These are phyloP conservation scores for Saccostrea echinata DNA, from an alignment of 1,140 invertebrate genomes.

Conservation along the genomic window DNA sequence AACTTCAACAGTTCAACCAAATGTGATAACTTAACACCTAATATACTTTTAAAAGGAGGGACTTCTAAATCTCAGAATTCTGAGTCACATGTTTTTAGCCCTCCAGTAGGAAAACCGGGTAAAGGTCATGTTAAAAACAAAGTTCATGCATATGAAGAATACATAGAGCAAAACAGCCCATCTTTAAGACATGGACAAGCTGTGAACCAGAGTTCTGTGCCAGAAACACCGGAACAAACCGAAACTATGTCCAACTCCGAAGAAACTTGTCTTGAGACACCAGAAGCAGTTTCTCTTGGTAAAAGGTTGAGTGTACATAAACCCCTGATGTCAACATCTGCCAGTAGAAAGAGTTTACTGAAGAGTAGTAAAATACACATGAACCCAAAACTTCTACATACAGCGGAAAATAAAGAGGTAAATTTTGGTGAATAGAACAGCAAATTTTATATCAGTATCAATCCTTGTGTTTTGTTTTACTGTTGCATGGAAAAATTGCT, in stretches of 20 bases:
- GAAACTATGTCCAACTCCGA: not conserved
- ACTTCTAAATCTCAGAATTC: not conserved
- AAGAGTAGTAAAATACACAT: slow-evolving; percentile 1
- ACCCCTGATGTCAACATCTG: not conserved
- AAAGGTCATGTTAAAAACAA: slow-evolving; percentile 35
- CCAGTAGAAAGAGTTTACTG: not conserved
- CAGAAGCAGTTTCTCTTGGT: not conserved
- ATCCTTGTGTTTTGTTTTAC: not conserved
- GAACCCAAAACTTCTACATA: not conserved
- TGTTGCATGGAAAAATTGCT: not conserved
- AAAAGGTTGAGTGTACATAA: not conserved
- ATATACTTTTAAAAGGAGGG: not conserved
- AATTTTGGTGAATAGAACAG: not conserved
- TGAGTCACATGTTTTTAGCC: slow-evolving; percentile 16
- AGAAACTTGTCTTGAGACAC: not conserved
- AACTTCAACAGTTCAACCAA: slow-evolving; percentile 11
- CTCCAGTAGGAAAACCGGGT: slow-evolving; percentile 5
- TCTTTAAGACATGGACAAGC: not conserved
- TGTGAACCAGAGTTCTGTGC: not conserved
- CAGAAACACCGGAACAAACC: slow-evolving; percentile 25
- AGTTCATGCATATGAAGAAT: slow-evolving; percentile 33
- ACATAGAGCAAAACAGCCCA: slow-evolving; percentile 17
- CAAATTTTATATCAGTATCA: not conserved
- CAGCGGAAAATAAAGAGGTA: not conserved
- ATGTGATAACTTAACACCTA: slow-evolving; percentile 12